Conservation (phyloP, 2,888 invertebrate genomes). For the Tinea semifulvella region DNA sequence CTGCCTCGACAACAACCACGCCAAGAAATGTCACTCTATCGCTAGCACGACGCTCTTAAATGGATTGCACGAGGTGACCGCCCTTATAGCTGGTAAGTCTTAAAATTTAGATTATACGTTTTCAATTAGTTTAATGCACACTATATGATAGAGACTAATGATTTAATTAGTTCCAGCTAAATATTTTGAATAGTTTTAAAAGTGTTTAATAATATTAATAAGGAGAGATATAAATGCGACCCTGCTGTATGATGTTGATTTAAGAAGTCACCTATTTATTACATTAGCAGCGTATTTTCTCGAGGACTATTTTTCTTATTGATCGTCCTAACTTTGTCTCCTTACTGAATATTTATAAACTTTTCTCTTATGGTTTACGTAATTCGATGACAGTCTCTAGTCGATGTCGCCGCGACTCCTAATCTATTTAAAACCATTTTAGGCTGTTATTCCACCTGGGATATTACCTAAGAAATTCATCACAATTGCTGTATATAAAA, state of each 20-base stretch:
- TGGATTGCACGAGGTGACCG: conserved; percentile 57
- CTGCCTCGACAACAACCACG: conserved; percentile 4
- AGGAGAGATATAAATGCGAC: conserved; percentile 43
- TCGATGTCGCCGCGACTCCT: conserved; percentile 3
- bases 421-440: conserved; percentile 9
- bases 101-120: not conserved
- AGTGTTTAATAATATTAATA: too few species aligned
- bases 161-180: not conserved
- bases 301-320: conserved; percentile 37
- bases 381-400: conserved; percentile 37
- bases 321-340: conserved; percentile 34
- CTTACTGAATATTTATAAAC: conserved; percentile 35
- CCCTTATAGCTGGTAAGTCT: conserved; percentile 13
- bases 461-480: too few species aligned
- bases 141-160: not conserved
- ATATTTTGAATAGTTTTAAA: too few species aligned
- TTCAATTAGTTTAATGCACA: not conserved
- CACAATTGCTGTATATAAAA: too few species aligned
- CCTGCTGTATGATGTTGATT: conserved; percentile 48
- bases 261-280: conserved; percentile 29
- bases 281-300: conserved; percentile 30
- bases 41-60: conserved; percentile 37
- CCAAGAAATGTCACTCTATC: conserved; percentile 19
- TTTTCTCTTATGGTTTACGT: conserved; percentile 39
- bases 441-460: too few species aligned